Base-by-base conservation (phyloP, 2,888 invertebrate species). In the Proisotoma minuta region DNA sequence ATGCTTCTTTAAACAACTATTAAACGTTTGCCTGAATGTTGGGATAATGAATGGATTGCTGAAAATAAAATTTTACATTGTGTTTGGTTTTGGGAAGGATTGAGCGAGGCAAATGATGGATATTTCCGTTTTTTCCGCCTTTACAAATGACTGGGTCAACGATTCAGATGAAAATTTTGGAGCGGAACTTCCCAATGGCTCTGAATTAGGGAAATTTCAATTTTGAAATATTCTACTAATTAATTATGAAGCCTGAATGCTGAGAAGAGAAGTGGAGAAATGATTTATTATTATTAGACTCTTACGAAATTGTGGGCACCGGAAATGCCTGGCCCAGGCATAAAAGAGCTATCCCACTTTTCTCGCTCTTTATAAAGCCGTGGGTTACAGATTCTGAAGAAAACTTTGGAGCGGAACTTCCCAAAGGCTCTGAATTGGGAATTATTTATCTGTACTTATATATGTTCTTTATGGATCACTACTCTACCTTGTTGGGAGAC, bases 351-450 rank as follows among this genome's bases (percentile, higher is more conserved):
- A 73, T 22, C 23, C 63, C 54, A n/a, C 62, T 49, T 1, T 53
- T 63, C 18, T 49, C 39, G 22, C n/a, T 15, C 49, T 69, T 67
- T 48, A 67, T 67, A 22, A 66, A 59, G 1, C 69, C 69, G 60
- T 69, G 69, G 69, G 69, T 71, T 52, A 64, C 48, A 20, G 71
- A 71, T 49, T 85, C 84, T 65, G 73, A 78, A 2, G 84, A 82
- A 68, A 87, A 84, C 78, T 86, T 87, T 69, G 87, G 87, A 72
- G 84, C 82, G 66, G 87, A 85, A 77, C 86, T 86, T 79, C 87
- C 87, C 80, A 88, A 84, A 74, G 89, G 89, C 82, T 89, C 87
- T 87, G 79, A 48, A n/a, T n/a, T n/a, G n/a, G n/a, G n/a, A n/a
- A n/a, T n/a, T n/a, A n/a, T n/a, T n/a, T n/a, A n/a, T n/a, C n/a